These are phyloP conservation scores for Procambarus clarkii DNA, from an alignment of 1,140 invertebrate species.

Conservation along the genomic window DNA sequence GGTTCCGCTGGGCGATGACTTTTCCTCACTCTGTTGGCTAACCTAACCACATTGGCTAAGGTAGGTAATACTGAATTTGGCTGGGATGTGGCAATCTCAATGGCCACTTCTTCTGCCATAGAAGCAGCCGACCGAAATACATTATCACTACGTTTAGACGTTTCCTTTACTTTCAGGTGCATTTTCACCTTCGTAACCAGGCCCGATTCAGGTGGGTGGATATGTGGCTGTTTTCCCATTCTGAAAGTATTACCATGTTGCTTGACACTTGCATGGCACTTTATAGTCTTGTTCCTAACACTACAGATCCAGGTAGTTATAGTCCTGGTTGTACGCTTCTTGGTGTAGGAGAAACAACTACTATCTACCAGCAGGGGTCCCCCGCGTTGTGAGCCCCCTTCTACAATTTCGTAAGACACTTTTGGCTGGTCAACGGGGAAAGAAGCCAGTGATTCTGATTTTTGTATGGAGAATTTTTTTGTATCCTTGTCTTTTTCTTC, in stretches of 20 bases:
- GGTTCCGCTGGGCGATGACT: background rate
- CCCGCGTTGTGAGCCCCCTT: conserved; percentile 18
- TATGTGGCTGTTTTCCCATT: conserved; percentile 15
- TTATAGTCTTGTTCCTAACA: conserved; percentile 16
- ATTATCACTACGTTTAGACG: conserved; percentile 5
- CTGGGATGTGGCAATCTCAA: background rate
- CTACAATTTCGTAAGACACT: background rate
- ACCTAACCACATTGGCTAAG: background rate
- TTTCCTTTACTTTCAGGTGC: background rate
- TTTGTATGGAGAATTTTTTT: no score
- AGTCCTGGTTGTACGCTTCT: background rate
- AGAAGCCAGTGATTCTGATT: no score
- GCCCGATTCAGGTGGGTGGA: conserved; percentile 10
- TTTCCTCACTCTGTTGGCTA: background rate
- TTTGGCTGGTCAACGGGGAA: background rate
- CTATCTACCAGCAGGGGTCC: background rate
- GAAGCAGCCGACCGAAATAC: background rate
- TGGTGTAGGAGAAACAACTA: background rate
- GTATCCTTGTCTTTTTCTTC: no score
- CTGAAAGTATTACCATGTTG: background rate
- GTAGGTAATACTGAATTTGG: background rate
- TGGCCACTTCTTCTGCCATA: conserved; percentile 19
- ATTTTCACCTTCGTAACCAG: conserved; percentile 3
- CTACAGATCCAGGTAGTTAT: conserved; percentile 14
- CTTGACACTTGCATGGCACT: conserved; percentile 22